Base-by-base conservation (phyloP, 2,888 invertebrate genomes). In the Tyria jacobaeae region DNA sequence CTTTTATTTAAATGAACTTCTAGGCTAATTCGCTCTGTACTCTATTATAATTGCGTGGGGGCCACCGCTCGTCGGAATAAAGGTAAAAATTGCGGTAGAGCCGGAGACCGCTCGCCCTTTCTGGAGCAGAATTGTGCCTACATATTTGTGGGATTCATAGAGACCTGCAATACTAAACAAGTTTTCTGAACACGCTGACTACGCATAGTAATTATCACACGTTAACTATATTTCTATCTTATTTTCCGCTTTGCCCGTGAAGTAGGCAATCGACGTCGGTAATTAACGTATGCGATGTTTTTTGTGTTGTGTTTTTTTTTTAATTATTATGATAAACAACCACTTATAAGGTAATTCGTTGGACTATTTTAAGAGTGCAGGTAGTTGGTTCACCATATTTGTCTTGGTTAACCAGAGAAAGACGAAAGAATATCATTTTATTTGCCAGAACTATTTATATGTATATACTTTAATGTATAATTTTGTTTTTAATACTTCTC, bases 1-100 rank as follows among this genome's bases (percentile, higher is more conserved):
- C 66, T 79, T 80, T 79, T 82, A 82, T 81, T 79, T 79, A 78
- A 81, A 82, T 79, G 66, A 78, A 79, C 75, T 78, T 74, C 70
- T 71, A 68, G 75, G 77, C 76, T 81, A 78, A 79, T 81, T 75
- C 71, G 72, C 77, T 72, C 61, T 66, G 71, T 72, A 68, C 65
- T 79, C 73, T 70, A 77, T 81, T 81, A 79, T 76, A 80, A 81
- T 80, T 73, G 80, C 73, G 72, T 70, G 66, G 72, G 67, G 75
- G 53, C 17, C 64, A 68, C 71, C 71, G 71, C 69, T 44, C 35
- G 51, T 10, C 51, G 44, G 54, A 39, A 21, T n/a, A 34, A 53
- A 56, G 57, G 48, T 69, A 56, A 48, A 53, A 62, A 55, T 59
- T 64, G 68, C 52, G 76, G 76, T 55, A 57, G 47, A 52, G 55